A percentile compares a stretch with the other conserved stretches of the same genome.
Conservation (phyloP, 2,113 vertebrate genomes). For the Neolamprologus modestus region DNA sequence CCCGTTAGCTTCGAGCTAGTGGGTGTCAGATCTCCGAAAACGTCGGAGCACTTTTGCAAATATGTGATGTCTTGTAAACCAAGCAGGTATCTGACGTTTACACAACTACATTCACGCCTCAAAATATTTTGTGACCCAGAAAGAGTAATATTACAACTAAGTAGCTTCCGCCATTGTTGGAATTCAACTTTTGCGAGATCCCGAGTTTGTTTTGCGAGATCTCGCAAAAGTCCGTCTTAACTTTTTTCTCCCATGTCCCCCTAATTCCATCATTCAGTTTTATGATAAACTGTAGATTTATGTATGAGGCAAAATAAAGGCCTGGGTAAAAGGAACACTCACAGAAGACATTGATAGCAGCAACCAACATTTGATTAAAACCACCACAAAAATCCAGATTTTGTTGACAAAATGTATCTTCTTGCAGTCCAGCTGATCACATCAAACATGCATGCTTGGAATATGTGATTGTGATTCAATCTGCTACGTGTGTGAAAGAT, state of each 20-base stretch:
- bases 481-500: not conserved
- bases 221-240: no score
- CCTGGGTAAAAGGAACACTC: not conserved
- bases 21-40: no score
- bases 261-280: not conserved
- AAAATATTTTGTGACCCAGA: no score
- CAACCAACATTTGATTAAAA: not conserved
- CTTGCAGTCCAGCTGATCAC: not conserved
- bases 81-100: no score
- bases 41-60: no score
- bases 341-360: not conserved
- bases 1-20: no score
- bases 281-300: not conserved
- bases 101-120: no score
- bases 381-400: not conserved
- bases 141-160: accelerated
- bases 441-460: not conserved
- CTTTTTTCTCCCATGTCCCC: accelerated
- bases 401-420: not conserved
- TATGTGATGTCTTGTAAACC: no score
- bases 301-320: not conserved
- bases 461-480: not conserved
- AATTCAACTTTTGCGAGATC: no score
- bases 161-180: no score
- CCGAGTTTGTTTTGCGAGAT: no score